phyloP scores from a whole-genome alignment of 2,113 vertebrate genomes.

The Pterocles gutturalis region DNA sequence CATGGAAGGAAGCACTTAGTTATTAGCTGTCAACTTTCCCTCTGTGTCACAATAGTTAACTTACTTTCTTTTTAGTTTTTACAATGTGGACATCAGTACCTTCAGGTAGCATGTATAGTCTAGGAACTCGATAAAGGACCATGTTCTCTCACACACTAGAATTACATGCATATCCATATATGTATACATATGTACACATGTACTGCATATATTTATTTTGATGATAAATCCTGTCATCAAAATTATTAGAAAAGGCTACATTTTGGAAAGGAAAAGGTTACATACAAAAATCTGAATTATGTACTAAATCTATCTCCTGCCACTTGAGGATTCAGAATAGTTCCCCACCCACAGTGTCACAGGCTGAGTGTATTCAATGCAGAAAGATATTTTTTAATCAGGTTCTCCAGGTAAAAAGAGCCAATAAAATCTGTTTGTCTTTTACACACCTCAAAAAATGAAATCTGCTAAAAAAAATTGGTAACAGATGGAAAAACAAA shows the following conservation, averaged over 20 bases:
- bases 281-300: not conserved
- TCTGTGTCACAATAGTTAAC: not conserved
- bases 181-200: too few relatives aligned
- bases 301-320: not conserved
- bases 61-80: not conserved
- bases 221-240: not conserved
- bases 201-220: not conserved
- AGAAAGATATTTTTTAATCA: not conserved
- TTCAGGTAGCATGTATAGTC: not conserved
- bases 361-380: not conserved
- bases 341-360: not conserved
- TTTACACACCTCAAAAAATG: not conserved
- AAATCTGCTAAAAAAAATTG: not conserved
- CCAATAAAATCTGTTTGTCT: not conserved
- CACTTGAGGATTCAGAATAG: not conserved
- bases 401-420: not conserved
- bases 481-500: conserved; percentile 34
- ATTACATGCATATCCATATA: not conserved
- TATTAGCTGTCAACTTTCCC: not conserved
- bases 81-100: not conserved
- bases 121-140: not conserved
- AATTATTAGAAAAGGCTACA: not conserved
- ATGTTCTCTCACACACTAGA: not conserved
- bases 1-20: not conserved
- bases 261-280: not conserved